Evolutionary conservation across 2,797 vertebrate species (phyloP), one percentile per base, ranked within the genome.

Genomic region (Diplodus puntazzo): DNA sequence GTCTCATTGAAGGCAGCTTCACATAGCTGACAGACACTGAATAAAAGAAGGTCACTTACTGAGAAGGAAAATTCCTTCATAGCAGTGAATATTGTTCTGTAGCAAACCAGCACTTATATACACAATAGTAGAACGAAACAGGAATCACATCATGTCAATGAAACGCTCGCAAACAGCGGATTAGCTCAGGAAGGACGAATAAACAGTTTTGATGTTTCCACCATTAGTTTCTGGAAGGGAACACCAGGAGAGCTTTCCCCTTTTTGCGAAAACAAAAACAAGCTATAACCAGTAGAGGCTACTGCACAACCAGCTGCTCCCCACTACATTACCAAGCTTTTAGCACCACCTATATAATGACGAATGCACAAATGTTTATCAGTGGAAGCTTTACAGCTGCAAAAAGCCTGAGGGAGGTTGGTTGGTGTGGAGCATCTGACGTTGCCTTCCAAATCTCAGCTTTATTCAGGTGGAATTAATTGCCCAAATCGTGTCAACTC

Each of bases 321-420:
- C 18, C 34, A 45, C 49, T 68, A 17, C 59, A 77, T 62, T 27
- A 62, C 43, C 48, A 53, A 48, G 46, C 48, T 65, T 59, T 54
- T 45, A 71, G 34, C 54, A 25, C 53, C 34, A 52, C 55, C 7
- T 59, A 27, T 48, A 64, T 71, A 20, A 57, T 17, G 13, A 48
- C 1, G 45, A 52, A 77, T 53, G 55, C 27, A 68, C 12, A 9
- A 30, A n/a, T 53, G 42, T 50, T 75, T 75, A 42, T 60, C 16
- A 10, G 20, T 27, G 11, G 5, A 23, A 42, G 21, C 18, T 55
- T 60, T 21, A 34, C 12, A 7, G 23, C 27, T 39, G 23, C 63
- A 61, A 61, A 69, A 39, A 23, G 30, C 20, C 20, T 52, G 7
- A 6, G 12, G 5, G 14, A 23, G 54, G 53, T 34, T 20, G 43